Evolutionary conservation across 2,113 vertebrate genomes (phyloP), one percentile per base, ranked within the genome.

Genomic region (Hippocampus comes): DNA sequence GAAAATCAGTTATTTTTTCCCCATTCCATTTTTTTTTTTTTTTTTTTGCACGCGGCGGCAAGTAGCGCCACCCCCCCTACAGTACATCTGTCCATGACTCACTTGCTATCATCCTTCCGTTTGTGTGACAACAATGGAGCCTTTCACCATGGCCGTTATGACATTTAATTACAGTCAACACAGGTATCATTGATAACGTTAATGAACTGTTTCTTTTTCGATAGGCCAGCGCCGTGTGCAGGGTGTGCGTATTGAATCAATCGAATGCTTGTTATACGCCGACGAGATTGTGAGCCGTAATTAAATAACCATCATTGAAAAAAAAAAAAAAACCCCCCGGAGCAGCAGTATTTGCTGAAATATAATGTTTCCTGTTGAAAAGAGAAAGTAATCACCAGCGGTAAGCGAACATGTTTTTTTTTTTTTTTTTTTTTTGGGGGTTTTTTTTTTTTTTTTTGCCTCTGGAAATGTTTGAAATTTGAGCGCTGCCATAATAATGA

Each of bases 141-240:
- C 21, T 65, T 43, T 46, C 41, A 21, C 41, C n/a, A 5, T 43
- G 41, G 21, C 21, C 6, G n/a, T 43, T 65, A 43, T 23, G 63
- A 65, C 41, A 65, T 65, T 65, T 65, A 10, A 65, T 65, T 65
- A 8, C 17, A 43, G 41, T 65, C 63, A 65, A 23, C 41, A 43
- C 41, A 46, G 63, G 11, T 17, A 23, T n/a, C 23, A 46, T 43
- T 65, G 41, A 65, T 65, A 43, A 65, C 41, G 43, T n/a, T 65
- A 65, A 65, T 65, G 43, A 65, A 12, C 21, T n/a, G 63, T 65
- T 65, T 43, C 63, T 23, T 65, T 59, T 43, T 1, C 6, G 63
- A 46, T 46, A 43, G 21, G 21, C 38, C 63, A 12, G 34, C 12
- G 34, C 61, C 34, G 34, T 6, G 9, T 63, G 34, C 34, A 12